phyloP scores from a whole-genome alignment of 2,888 invertebrate genomes.

The Xestoiulus laeticollis region DNA sequence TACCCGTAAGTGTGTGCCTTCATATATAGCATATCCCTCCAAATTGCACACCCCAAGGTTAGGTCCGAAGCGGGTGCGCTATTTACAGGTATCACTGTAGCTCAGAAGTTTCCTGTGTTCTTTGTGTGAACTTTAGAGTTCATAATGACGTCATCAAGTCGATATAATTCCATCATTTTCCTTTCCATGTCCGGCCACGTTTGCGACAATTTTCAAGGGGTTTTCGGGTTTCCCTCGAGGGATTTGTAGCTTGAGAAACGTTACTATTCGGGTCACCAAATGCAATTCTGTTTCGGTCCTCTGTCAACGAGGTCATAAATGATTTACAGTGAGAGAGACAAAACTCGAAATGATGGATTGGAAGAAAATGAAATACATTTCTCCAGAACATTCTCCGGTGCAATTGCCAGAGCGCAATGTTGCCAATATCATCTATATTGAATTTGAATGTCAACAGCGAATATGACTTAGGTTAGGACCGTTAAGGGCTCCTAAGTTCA shows the following conservation, averaged over 20 bases:
- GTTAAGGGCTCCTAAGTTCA: neutral
- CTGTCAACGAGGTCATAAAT: neutral
- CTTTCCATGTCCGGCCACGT: neutral
- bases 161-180: neutral
- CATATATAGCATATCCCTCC: no score
- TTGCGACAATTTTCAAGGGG: neutral
- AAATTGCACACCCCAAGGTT: no score
- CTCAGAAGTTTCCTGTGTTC: no score
- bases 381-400: neutral
- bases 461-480: neutral
- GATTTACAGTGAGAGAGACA: neutral
- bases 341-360: neutral
- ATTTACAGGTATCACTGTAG: no score
- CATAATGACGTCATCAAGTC: neutral
- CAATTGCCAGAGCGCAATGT: neutral
- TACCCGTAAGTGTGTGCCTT: no score
- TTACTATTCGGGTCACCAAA: neutral
- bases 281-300: neutral
- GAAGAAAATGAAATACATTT: neutral
- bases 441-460: slow-evolving; percentile 19
- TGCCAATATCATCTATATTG: slow-evolving; percentile 15
- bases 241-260: neutral
- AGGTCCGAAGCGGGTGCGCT: no score
- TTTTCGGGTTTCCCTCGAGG: neutral
- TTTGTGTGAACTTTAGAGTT: no score